Conservation (phyloP, 2,888 invertebrate genomes). For the Parelbella ahira region DNA sequence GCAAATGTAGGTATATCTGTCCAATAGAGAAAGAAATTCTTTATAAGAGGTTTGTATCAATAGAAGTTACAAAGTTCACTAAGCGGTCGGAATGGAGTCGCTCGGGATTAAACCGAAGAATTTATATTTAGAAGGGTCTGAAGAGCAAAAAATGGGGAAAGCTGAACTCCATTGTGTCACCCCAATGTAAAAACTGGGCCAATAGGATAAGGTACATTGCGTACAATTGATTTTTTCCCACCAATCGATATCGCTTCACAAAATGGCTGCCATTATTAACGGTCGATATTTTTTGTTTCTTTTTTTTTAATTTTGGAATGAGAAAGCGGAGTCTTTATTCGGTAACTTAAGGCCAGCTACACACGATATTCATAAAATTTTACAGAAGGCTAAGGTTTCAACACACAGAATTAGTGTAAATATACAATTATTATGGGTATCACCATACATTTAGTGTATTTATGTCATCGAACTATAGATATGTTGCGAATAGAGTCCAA, state of each 20-base stretch:
- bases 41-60: no score
- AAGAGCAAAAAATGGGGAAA: slow-evolving; percentile 63
- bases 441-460: no score
- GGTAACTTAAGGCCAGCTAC: no score
- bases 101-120: slow-evolving; percentile 46
- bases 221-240: slow-evolving; percentile 71
- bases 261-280: slow-evolving; percentile 55
- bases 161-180: slow-evolving; percentile 62
- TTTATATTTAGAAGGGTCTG: slow-evolving; percentile 58
- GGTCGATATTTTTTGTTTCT: slow-evolving; percentile 27
- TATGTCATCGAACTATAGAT: no score
- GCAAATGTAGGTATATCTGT: no score
- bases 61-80: slow-evolving; percentile 5
- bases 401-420: no score
- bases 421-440: no score
- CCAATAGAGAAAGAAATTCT: no score
- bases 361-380: no score
- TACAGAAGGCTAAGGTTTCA: no score
- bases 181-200: slow-evolving; percentile 74
- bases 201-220: slow-evolving; percentile 62
- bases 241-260: slow-evolving; percentile 73
- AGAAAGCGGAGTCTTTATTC: slow-evolving; percentile 20
- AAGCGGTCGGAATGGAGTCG: slow-evolving; percentile 35
- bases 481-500: no score
- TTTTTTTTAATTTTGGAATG: slow-evolving; percentile 28